Base-by-base conservation (phyloP, 2,113 vertebrate species). In the Channa maculata region DNA sequence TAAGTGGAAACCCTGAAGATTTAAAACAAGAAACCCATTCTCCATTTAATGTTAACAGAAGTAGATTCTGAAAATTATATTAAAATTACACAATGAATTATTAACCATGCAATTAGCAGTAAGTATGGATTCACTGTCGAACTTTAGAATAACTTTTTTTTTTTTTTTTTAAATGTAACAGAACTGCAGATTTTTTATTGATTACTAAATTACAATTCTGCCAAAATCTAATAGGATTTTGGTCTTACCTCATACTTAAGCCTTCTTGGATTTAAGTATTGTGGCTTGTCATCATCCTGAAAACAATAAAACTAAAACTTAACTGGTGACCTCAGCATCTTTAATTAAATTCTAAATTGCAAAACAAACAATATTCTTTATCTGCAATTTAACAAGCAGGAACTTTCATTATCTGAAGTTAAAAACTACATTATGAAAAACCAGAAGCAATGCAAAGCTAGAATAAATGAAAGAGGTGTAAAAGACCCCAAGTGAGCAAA, bases 221-320 rank as follows among this genome's bases (percentile, higher is more conserved):
- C 36, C 41, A 46, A 68, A 68, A 3, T 11, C 48, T 13, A 76
- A 52, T 2, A 5, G 13, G 39, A 58, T 15, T 5, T 38, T 7
- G 38, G 51, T 54, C 84, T 75, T 75, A 94, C 94, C 93, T 94
- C 89, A 33, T 93, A 92, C 77, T 94, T 94, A 4, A 77, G 76
- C 77, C 83, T 91, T 73, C 90, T 73, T 3, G 83, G 78, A 55
- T 92, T 88, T 0, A 74, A 24, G 3, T 77, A 86, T 3, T 57
- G 36, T 53, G 70, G 70, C 48, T 88, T 88, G 33, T 91, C 87
- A 1, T 87, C 92, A n/a, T 93, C 92, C 93, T 94, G 74, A 36
- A 85, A 85, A 64, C 15, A 83, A 59, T 6, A 8, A 24, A 46
- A 63, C 2, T 0, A 3, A 44, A 54, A 14, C 6, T 77, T 1